Base-by-base conservation (phyloP, 1,140 invertebrate species). In the Drosophila kohkoa region DNA sequence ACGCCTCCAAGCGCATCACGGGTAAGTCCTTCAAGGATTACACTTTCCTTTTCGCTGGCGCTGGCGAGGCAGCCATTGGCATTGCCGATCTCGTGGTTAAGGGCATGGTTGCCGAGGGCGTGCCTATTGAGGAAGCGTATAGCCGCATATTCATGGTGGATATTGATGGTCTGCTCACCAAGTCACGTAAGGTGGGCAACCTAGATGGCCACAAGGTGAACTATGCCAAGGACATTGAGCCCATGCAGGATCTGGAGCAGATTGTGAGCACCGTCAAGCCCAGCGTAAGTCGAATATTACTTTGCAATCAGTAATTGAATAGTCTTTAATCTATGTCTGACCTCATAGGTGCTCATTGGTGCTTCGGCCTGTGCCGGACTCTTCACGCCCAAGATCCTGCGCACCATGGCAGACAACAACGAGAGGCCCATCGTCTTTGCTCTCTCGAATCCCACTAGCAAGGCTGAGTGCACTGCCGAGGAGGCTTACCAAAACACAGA, bases 401-500 rank as follows among this genome's bases (percentile, higher is more conserved):
- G 95, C 90, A 95, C 96, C 75, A 99, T 99, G 98, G 96, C 95
- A 0, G 93, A 94, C 63, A 96, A 96, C 91, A 98, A 97, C 77
- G 95, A 98, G 32, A 94, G 95, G 59, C 98, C 98, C 0, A 95
- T 99, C 63, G 96, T 99, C 58, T 99, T 99, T 93, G 98, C 98
- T 13, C 93, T 99, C 4, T 99, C 98, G 78, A 99, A 99, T 94
- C 98, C 98, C 15, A 99, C 98, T 0, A 96, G 95, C 88, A 98
- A 98, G 94, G 98, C 98, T 6, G 98, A 99, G 93, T 99, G 98
- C 92, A 99, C 98, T 3, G 98, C 98, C 15, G 96, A 98, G 88
- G 95, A 96, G 73, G 98, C 98, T 1, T 99, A 98, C 82, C 95
- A 95, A 30, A 81, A 96, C 82, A 98, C 98, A 4, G 95, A 98